Conservation (phyloP, 2,797 vertebrate genomes). For the Anguilla pacifica region DNA sequence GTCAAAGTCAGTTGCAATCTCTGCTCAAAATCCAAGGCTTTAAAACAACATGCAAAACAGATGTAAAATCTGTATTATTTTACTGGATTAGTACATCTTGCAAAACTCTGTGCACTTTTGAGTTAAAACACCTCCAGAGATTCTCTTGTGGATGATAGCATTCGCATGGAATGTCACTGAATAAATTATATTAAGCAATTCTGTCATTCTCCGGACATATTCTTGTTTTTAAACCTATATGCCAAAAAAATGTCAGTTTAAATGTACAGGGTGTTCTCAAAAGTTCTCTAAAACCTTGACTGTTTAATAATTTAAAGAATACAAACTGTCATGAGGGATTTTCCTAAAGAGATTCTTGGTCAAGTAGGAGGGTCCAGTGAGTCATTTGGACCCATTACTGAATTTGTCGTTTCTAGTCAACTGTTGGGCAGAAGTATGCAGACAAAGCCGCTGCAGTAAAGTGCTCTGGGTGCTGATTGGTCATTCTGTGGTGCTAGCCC, state of each 20-base stretch:
- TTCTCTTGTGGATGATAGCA: not conserved
- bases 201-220: not conserved
- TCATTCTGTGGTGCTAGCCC: not conserved
- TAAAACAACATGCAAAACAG: not conserved
- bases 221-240: not conserved
- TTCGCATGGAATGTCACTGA: slow-evolving; percentile 13
- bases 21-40: no score
- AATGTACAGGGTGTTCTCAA: not conserved
- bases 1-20: not conserved
- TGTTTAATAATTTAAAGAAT: not conserved
- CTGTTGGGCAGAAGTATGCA: not conserved
- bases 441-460: not conserved
- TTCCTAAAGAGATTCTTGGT: slow-evolving; percentile 29
- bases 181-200: not conserved
- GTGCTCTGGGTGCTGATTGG: not conserved
- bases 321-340: not conserved
- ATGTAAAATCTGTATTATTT: not conserved
- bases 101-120: not conserved
- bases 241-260: not conserved
- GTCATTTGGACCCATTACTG: not conserved
- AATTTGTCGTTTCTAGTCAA: slow-evolving; percentile 5
- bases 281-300: not conserved
- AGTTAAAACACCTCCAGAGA: not conserved
- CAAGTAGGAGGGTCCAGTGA: slow-evolving; percentile 30
- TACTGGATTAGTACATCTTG: not conserved